Base-by-base conservation (phyloP, 2,888 invertebrate species). In the Limenitis camilla region DNA sequence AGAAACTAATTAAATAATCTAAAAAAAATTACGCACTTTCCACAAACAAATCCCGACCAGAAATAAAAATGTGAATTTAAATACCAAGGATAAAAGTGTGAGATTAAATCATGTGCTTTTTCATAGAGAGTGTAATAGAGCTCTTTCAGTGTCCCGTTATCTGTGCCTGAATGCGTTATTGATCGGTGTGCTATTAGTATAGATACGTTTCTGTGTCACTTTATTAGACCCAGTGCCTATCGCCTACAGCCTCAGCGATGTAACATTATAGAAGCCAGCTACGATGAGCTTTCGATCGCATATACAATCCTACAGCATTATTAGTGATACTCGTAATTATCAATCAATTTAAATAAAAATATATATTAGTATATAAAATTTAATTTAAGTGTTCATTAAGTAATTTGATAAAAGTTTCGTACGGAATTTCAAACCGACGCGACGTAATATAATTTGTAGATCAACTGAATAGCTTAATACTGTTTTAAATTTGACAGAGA, bases 151-250 rank as follows among this genome's bases (percentile, higher is more conserved):
- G 49, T 40, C 39, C 11, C 41, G 39, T 46, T 49, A 49, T 46
- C 45, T 55, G 39, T 52, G 52, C 45, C 49, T 42, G 45, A 45
- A 55, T 52, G 52, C 46, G 45, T 41, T 49, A 52, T 55, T 49
- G 55, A 55, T 52, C 55, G 45, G 32, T 38, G 49, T 41, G 45
- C 43, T 39, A 43, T 53, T 47, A 53, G 40, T 29, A 39, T 42
- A 47, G 43, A 38, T 39, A 43, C 49, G 38, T 45, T 32, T 19
- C 31, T 47, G 27, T 39, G 32, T 40, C 50, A 33, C 29, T 50
- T 44, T 45, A 45, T 51, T 45, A 51, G 50, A 45, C 19, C 29
- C 30, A 11, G 11, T 19, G 45, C 38, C 35, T 38, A 45, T 19
- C 32, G 42, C 42, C 42, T 35, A 27, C 42, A 45, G 40, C 51